Conservation (phyloP, 2,888 invertebrate species). For the Idaea dimidiata region DNA sequence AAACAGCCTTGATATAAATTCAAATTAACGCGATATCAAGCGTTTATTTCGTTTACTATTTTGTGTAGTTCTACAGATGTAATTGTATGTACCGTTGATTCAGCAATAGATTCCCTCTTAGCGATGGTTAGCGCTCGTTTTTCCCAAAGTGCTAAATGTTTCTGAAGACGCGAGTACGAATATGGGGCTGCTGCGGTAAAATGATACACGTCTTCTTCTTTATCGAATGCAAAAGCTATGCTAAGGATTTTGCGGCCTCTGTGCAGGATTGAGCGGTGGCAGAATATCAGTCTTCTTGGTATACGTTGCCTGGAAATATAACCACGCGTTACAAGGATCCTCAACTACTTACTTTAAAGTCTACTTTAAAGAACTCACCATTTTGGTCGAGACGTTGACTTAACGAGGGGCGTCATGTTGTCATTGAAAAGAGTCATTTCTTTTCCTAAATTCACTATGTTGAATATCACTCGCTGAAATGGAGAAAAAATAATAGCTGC, state of each 20-base stretch:
- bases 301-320: constrained; percentile 84
- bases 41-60: background rate
- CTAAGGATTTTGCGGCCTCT: constrained; percentile 95
- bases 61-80: background rate
- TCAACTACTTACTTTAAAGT: constrained; percentile 30
- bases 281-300: constrained; percentile 91
- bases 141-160: constrained; percentile 86
- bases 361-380: constrained; percentile 83
- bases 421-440: constrained; percentile 92
- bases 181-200: constrained; percentile 97
- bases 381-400: constrained; percentile 93
- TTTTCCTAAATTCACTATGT: constrained; percentile 98
- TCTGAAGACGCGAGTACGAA: constrained; percentile 94
- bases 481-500: constrained; percentile 6
- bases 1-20: background rate
- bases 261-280: constrained; percentile 94
- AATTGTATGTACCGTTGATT: constrained; percentile 77
- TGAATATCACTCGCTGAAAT: constrained; percentile 95
- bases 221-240: constrained; percentile 96
- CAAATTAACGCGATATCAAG: background rate
- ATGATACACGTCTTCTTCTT: constrained; percentile 96
- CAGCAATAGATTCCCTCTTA: constrained; percentile 85
- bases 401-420: constrained; percentile 96
- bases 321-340: background rate
- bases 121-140: constrained; percentile 85